Evolutionary conservation across 2,797 vertebrate species (phyloP).

Genomic region (Myiotriccus ornatus): DNA sequence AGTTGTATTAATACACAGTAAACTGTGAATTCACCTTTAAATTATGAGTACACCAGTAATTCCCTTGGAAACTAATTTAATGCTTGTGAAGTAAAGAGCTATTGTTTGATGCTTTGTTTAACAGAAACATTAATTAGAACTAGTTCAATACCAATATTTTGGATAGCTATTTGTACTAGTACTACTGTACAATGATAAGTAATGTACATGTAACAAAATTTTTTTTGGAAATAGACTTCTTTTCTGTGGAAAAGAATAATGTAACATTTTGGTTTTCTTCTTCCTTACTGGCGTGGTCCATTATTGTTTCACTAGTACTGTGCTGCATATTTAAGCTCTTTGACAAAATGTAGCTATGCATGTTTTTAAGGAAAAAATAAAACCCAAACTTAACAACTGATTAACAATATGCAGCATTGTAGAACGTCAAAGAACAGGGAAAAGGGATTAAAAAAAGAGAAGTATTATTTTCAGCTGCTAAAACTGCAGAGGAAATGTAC

Average conservation of each 20-base stretch:
- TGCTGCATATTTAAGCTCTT: background rate
- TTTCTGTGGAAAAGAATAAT: background rate
- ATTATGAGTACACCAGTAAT: slow-evolving; percentile 31
- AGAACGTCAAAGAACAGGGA: accelerated
- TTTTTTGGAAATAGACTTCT: background rate
- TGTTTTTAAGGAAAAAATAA: background rate
- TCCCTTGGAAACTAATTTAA: slow-evolving; percentile 62
- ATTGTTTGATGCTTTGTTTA: slow-evolving; percentile 36
- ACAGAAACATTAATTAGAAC: slow-evolving; percentile 40
- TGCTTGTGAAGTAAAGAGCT: slow-evolving; percentile 22
- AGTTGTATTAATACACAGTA: background rate
- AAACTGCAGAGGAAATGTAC: background rate
- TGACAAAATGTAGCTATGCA: background rate
- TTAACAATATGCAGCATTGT: background rate
- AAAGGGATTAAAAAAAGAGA: background rate
- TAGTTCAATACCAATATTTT: background rate
- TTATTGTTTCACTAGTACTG: background rate
- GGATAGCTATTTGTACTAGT: background rate
- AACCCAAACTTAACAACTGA: background rate
- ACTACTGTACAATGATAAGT: background rate
- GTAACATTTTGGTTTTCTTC: accelerated
- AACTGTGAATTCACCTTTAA: slow-evolving; percentile 59
- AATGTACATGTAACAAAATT: background rate
- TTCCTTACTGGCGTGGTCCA: background rate
- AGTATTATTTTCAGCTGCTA: background rate